phyloP scores from a whole-genome alignment of 1,140 invertebrate genomes.

The Drosophila kikkawai region DNA sequence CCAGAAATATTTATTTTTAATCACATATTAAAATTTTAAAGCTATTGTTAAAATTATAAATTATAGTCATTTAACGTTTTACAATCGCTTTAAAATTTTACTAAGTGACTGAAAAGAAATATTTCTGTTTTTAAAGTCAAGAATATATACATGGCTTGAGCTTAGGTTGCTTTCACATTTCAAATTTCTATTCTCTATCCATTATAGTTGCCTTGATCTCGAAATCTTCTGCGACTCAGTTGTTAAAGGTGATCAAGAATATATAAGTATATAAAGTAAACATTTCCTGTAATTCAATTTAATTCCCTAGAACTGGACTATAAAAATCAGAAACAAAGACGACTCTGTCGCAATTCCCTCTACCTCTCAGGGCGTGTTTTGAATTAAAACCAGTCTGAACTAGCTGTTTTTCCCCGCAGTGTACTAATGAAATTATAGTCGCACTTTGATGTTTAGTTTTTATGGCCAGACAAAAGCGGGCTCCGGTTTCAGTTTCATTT shows the following conservation, averaged over 20 bases:
- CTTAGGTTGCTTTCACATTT: neutral
- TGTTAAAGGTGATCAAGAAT: neutral
- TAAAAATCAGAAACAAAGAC: neutral
- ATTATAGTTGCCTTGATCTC: neutral
- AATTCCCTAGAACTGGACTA: neutral
- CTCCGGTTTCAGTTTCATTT: slow-evolving; percentile 23
- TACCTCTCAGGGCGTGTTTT: neutral
- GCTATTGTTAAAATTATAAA: no score
- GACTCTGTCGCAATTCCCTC: neutral
- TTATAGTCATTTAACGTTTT: neutral
- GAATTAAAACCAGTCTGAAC: neutral
- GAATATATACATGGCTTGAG: neutral
- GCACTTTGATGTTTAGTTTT: slow-evolving; percentile 14
- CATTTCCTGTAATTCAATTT: neutral
- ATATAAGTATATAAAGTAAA: neutral
- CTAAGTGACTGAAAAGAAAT: neutral
- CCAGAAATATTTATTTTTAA: no score
- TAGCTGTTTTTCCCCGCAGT: neutral
- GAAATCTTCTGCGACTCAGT: neutral
- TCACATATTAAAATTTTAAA: no score
- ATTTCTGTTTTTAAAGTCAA: neutral
- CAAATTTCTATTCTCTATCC: neutral
- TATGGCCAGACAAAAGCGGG: slow-evolving; percentile 9
- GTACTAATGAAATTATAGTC: slow-evolving; percentile 12
- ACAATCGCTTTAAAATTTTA: neutral